Percentiles rank a stretch among this genome's conserved stretches.
phyloP scores from a whole-genome alignment of 2,113 vertebrate species.

The Microcebus murinus region DNA sequence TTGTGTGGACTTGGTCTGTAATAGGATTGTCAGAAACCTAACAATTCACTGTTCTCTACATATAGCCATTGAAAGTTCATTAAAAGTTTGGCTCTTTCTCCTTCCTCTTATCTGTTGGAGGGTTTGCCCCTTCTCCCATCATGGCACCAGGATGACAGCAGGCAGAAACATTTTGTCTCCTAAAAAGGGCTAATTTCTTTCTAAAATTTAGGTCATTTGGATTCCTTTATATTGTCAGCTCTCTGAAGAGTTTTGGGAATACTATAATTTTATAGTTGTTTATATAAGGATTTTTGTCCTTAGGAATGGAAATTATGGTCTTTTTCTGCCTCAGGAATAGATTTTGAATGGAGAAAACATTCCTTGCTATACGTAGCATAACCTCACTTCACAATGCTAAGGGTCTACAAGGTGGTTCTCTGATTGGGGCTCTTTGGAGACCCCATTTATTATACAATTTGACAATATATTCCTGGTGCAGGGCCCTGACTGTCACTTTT shows the following conservation, averaged over 20 bases:
- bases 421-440: not conserved
- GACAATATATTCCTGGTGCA: not conserved
- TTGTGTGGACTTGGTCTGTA: not conserved
- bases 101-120: not conserved
- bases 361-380: not conserved
- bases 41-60: not conserved
- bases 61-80: not conserved
- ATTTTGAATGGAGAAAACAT: constrained; percentile 3
- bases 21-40: not conserved
- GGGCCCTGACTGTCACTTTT: not conserved
- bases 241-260: constrained; percentile 24
- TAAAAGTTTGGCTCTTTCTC: not conserved
- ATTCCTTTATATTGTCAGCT: not conserved
- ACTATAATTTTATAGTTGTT: not conserved
- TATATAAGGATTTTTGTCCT: not conserved
- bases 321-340: not conserved
- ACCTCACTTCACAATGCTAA: not conserved
- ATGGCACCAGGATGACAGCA: not conserved
- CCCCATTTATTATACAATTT: not conserved
- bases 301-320: not conserved
- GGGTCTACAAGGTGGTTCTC: not conserved
- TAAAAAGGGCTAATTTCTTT: not conserved
- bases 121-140: not conserved
- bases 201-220: not conserved
- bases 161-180: not conserved